Base-by-base conservation (phyloP, 2,888 invertebrate genomes). In the Chrysolina americana region DNA sequence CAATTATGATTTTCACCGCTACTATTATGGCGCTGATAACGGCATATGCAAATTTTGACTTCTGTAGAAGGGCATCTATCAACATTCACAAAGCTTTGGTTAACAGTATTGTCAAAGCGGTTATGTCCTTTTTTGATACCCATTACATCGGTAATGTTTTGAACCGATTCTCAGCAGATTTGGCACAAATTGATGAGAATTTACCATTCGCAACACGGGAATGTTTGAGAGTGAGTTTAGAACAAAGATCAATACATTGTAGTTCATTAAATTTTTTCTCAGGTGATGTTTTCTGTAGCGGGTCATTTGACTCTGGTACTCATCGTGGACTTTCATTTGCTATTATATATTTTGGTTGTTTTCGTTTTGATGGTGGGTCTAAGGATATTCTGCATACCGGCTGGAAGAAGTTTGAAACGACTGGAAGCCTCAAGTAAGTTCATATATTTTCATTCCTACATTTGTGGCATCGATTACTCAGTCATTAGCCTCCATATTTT, bases 51-150 rank as follows among this genome's bases (percentile, higher is more conserved):
- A 0, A 94, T 93, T 77, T 89, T 94, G 72, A 94, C 96, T 89
- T 94, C 94, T 1, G 96, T 95, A 69, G 93, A 94, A 19, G 91
- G 96, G 90, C 90, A 95, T 85, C 85, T 0, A 78, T 83, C 1
- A 84, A 83, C 53, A 62, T 84, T 5, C 85, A 85, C 74, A 84
- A 83, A 72, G 76, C 76, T n/a, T 83, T 85, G 82, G 78, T 81
- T 5, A 53, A 65, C 0, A 79, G 78, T 17, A 79, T 85, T 17
- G 78, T 84, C 1, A 79, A 82, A 68, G 83, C 83, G 10, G 79
- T 81, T 0, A 85, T 85, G 85, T 70, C 76, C n/a, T 85, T 85
- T 63, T 85, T 85, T 65, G 85, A 85, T 69, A 79, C 81, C 0
- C 80, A 84, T 78, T 82, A 84, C 59, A 85, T 85, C 64, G 85